Percentiles rank a stretch among this genome's conserved stretches.
phyloP scores from a whole-genome alignment of 2,797 vertebrate species.

The Pelobates cultripes region DNA sequence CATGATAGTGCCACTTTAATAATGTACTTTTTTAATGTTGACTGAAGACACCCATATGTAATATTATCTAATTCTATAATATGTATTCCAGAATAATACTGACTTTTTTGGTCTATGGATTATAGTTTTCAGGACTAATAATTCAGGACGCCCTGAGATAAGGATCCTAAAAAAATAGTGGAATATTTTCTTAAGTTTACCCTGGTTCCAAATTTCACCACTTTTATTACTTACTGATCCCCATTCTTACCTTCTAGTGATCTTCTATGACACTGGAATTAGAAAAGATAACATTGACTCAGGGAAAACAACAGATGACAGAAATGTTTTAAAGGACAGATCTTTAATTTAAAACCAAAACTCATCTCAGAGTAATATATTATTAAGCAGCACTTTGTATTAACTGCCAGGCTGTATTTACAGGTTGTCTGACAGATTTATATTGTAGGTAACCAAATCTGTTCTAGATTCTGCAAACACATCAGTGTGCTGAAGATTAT shows the following conservation, averaged over 20 bases:
- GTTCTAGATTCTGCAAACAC: not conserved
- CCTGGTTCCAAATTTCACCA: not conserved
- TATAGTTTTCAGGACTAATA: no score
- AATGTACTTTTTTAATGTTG: no score
- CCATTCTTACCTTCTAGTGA: not conserved
- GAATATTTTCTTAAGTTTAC: not conserved
- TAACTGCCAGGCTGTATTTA: not conserved
- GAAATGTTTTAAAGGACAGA: not conserved
- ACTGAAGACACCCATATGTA: no score
- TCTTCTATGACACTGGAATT: not conserved
- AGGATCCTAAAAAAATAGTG: not conserved
- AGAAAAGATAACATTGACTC: not conserved
- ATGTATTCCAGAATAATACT: no score
- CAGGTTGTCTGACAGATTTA: not conserved
- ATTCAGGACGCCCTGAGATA: not conserved
- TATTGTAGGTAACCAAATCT: not conserved
- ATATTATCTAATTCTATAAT: no score
- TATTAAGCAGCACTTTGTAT: not conserved
- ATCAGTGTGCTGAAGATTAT: not conserved
- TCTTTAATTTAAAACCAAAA: not conserved
- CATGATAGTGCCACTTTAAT: no score
- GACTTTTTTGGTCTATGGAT: no score
- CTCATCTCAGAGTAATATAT: not conserved
- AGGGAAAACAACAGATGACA: not conserved
- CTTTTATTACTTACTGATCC: not conserved